A percentile compares a stretch with the other conserved stretches of the same genome.
Conservation (phyloP, 2,797 vertebrate species). For the Megaceryle alcyon region DNA sequence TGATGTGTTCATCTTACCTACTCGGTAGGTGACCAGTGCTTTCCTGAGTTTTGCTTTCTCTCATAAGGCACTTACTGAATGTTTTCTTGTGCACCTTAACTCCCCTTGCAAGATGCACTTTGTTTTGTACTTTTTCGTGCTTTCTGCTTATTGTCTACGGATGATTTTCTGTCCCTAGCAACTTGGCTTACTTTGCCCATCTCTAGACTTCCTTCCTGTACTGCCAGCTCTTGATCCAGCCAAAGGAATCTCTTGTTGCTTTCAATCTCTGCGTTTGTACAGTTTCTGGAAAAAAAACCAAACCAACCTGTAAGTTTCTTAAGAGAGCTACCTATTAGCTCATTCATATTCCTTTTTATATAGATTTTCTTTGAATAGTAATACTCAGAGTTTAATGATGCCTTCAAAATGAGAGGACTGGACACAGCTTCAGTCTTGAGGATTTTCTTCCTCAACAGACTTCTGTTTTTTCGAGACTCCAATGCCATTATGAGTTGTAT, state of each 20-base stretch:
- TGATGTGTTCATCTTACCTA: not conserved
- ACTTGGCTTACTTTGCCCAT: not conserved
- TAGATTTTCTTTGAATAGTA: not conserved
- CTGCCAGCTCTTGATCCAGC: not conserved
- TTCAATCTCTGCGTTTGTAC: not conserved
- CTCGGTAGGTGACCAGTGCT: not conserved
- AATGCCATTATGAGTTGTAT: not conserved
- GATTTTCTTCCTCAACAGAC: not conserved
- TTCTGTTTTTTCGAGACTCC: not conserved
- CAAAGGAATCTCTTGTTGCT: not conserved
- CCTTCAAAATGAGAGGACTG: rapidly evolving
- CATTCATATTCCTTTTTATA: not conserved
- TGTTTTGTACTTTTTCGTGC: not conserved
- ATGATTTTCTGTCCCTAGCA: not conserved
- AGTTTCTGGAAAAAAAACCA: not conserved
- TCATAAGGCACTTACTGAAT: not conserved
- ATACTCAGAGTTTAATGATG: not conserved
- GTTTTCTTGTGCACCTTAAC: not conserved
- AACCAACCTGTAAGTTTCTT: not conserved
- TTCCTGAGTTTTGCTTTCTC: not conserved
- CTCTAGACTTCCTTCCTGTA: not conserved
- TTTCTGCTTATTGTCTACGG: not conserved
- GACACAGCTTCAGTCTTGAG: rapidly evolving
- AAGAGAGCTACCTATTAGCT: not conserved
- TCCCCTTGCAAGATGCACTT: not conserved